phyloP scores from a whole-genome alignment of 2,888 invertebrate species.

The Phoenoteleia sp. region DNA sequence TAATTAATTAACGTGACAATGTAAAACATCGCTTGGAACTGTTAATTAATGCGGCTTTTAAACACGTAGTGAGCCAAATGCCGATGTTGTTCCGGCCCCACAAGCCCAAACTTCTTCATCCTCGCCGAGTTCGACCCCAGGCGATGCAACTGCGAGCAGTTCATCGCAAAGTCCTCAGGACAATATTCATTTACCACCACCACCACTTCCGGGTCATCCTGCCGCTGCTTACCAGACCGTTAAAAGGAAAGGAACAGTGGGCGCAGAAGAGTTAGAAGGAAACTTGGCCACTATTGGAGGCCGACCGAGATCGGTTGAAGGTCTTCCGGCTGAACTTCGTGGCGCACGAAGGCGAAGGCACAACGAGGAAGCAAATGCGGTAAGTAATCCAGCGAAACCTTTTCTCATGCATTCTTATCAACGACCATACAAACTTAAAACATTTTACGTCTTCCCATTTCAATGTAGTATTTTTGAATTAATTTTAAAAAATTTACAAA shows the following conservation, averaged over 20 bases:
- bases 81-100: slow-evolving; percentile 93
- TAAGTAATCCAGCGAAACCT: too few species aligned
- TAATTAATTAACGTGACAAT: too few species aligned
- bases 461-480: too few species aligned
- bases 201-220: slow-evolving; percentile 94
- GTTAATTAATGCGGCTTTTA: too few species aligned
- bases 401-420: too few species aligned
- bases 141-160: slow-evolving; percentile 88
- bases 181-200: slow-evolving; percentile 92
- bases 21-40: too few species aligned
- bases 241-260: slow-evolving; percentile 91
- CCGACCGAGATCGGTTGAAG: slow-evolving; percentile 95
- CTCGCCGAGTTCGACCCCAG: slow-evolving; percentile 91
- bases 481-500: too few species aligned
- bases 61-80: slow-evolving; percentile 92
- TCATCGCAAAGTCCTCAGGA: slow-evolving; percentile 88
- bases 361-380: slow-evolving; percentile 84
- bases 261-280: slow-evolving; percentile 91
- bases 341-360: slow-evolving; percentile 91
- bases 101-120: slow-evolving; percentile 92
- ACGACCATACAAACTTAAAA: too few species aligned
- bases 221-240: slow-evolving; percentile 94
- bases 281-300: slow-evolving; percentile 94
- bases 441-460: too few species aligned
- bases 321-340: slow-evolving; percentile 92